Conservation (phyloP, 2,888 invertebrate species). For the Xestia ashworthii region DNA sequence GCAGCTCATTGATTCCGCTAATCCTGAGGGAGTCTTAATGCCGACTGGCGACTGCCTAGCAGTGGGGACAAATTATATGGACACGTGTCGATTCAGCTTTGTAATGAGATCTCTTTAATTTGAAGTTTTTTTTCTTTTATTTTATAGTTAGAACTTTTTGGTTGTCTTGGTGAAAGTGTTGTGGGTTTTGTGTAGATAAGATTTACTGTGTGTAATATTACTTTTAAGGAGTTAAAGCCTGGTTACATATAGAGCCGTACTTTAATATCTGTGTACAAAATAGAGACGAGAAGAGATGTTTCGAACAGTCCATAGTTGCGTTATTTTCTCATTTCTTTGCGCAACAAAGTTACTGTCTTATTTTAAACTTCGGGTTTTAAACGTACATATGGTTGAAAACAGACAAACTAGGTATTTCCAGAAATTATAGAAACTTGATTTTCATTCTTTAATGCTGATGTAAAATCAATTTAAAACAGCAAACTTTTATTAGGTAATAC, state of each 20-base stretch:
- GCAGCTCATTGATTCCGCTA: conserved; percentile 83
- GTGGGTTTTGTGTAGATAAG: background rate
- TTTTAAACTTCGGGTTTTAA: background rate
- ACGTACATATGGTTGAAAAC: background rate
- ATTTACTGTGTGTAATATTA: background rate
- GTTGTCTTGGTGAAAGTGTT: background rate
- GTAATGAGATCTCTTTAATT: conserved; percentile 48
- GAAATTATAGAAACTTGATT: background rate
- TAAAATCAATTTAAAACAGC: background rate
- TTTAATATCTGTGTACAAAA: background rate
- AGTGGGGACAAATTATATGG: conserved; percentile 74
- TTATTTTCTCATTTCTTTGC: background rate
- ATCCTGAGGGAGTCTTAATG: conserved; percentile 83
- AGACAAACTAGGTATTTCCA: background rate
- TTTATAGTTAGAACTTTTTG: background rate
- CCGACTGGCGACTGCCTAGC: conserved; percentile 63
- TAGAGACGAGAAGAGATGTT: background rate
- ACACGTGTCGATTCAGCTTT: conserved; percentile 70
- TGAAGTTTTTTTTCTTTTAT: conserved; percentile 4
- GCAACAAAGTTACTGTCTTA: background rate
- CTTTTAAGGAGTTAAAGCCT: background rate
- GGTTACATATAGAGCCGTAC: background rate
- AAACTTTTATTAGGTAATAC: background rate
- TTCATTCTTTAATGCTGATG: background rate
- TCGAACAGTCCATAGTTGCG: background rate